phyloP scores from a whole-genome alignment of 2,888 invertebrate genomes.

The Drosophila cognata region DNA sequence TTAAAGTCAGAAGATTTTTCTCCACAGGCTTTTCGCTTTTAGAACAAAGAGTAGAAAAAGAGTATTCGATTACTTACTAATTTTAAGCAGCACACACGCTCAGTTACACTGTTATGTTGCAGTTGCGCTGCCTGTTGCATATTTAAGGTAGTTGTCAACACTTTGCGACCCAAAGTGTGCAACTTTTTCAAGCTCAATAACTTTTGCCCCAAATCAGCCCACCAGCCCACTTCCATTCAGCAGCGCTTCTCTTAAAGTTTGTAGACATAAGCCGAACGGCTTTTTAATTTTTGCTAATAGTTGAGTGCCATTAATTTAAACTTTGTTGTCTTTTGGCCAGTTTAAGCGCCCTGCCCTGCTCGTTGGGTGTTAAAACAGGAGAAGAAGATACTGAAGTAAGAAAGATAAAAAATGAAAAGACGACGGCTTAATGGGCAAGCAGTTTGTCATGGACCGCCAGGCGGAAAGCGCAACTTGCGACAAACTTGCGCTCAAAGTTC shows the following conservation, averaged over 20 bases:
- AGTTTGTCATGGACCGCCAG: constrained; percentile 74
- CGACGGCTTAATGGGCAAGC: constrained; percentile 70
- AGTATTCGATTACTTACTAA: neutral
- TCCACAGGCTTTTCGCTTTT: neutral
- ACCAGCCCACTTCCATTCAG: neutral
- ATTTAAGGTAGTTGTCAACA: constrained; percentile 43
- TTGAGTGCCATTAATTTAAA: constrained; percentile 80
- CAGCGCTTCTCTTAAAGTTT: constrained; percentile 44
- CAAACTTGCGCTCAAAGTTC: constrained; percentile 56
- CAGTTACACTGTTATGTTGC: neutral
- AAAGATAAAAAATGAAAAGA: constrained; percentile 73
- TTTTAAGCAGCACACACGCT: neutral
- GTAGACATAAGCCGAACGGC: constrained; percentile 65
- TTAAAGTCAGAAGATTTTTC: neutral
- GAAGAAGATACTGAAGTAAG: neutral
- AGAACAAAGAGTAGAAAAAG: neutral
- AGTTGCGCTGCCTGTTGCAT: constrained; percentile 61
- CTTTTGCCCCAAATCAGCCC: neutral
- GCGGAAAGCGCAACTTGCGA: constrained; percentile 73
- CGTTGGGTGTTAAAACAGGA: constrained; percentile 36
- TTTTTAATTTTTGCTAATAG: constrained; percentile 80
- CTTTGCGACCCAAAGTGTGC: constrained; percentile 36
- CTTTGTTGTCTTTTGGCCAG: constrained; percentile 67
- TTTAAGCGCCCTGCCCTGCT: constrained; percentile 9
- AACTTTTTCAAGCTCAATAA: constrained; percentile 18